A percentile compares a stretch with the other conserved stretches of the same genome.
phyloP scores from a whole-genome alignment of 1,140 invertebrate species.

The Ceratosolen fusciceps region DNA sequence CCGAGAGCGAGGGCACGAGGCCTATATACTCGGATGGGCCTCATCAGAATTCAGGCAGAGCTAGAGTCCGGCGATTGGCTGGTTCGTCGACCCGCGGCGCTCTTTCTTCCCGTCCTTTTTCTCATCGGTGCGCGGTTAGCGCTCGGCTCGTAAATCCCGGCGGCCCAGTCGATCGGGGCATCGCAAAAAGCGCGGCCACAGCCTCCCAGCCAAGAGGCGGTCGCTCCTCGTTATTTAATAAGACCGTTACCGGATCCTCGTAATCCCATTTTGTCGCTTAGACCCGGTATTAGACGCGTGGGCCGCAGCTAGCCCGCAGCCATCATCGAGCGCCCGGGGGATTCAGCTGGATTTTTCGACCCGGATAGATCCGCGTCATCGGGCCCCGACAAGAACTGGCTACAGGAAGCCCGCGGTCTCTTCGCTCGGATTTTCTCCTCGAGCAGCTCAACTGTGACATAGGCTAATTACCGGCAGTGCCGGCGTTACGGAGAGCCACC shows the following conservation, averaged over 20 bases:
- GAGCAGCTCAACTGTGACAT: neutral
- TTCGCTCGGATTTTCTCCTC: neutral
- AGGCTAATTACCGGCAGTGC: neutral
- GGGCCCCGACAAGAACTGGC: neutral
- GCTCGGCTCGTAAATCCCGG: neutral
- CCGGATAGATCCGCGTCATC: neutral
- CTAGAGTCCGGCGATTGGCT: slow-evolving; percentile 64
- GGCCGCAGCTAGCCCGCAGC: no score
- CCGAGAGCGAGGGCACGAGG: slow-evolving; percentile 56
- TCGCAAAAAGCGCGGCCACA: slow-evolving; percentile 3
- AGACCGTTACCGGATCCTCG: neutral
- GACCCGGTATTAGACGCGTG: neutral
- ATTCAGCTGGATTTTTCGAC: neutral
- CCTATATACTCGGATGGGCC: slow-evolving; percentile 68
- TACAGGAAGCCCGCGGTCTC: neutral
- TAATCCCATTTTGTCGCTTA: neutral
- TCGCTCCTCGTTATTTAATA: slow-evolving; percentile 23
- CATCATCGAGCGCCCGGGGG: no score
- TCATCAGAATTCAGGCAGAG: slow-evolving; percentile 70
- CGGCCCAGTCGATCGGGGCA: neutral
- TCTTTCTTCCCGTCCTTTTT: neutral
- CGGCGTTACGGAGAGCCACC: neutral
- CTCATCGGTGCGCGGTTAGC: neutral
- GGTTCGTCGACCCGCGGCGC: slow-evolving; percentile 66
- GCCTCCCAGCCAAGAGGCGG: neutral